These are phyloP conservation scores for Platycheirus albimanus DNA, from an alignment of 2,888 invertebrate genomes.

Conservation along the genomic window DNA sequence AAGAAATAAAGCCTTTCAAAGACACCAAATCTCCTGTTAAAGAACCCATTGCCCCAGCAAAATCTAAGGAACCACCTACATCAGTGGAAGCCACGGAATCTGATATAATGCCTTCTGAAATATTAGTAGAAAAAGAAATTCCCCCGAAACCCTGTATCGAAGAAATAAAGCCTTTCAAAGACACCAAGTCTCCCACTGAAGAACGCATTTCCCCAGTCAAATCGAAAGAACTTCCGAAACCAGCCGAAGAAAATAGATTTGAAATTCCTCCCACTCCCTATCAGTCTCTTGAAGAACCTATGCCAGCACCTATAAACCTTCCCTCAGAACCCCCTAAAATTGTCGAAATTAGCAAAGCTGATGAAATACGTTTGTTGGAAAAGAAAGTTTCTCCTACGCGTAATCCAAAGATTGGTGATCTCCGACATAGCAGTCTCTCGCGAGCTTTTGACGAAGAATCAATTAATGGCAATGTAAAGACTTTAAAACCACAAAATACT, in stretches of 20 bases:
- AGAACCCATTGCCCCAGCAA: neutral
- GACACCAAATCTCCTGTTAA: neutral
- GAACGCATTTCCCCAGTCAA: neutral
- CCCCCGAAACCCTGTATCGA: neutral
- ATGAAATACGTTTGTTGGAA: neutral
- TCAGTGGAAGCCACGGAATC: neutral
- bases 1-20: neutral
- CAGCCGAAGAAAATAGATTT: neutral
- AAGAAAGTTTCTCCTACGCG: slow-evolving; percentile 27
- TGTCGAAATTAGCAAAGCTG: neutral
- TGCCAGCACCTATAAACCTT: too few species aligned
- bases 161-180: neutral
- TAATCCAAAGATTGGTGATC: slow-evolving; percentile 57
- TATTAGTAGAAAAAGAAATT: neutral
- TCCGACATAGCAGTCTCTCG: slow-evolving; percentile 44
- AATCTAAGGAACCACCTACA: neutral
- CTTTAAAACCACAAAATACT: too few species aligned
- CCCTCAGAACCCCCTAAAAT: neutral
- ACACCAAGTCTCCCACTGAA: neutral
- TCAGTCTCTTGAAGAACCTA: neutral
- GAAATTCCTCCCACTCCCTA: slow-evolving; percentile 6
- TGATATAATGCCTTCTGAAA: neutral
- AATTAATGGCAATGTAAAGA: too few species aligned
- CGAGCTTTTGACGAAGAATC: slow-evolving; percentile 49
- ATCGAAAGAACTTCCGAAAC: neutral